Conservation (phyloP, 2,113 vertebrate genomes). For the Boleophthalmus pectinirostris region DNA sequence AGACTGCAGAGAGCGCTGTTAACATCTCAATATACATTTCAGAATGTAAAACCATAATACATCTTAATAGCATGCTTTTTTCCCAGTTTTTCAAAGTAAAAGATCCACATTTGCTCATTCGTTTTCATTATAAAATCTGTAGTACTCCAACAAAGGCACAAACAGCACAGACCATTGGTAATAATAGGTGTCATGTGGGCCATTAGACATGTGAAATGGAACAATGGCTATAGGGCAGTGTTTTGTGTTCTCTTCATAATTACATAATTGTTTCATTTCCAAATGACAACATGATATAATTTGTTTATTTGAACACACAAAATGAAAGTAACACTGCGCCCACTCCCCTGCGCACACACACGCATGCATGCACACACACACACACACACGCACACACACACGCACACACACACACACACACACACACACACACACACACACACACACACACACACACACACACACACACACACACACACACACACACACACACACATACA, state of each 20-base stretch:
- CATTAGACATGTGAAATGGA: slow-evolving; percentile 2
- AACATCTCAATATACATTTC: neutral
- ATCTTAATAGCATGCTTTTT: neutral
- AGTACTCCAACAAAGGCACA: neutral
- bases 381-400: too few relatives aligned
- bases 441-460: neutral
- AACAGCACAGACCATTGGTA: neutral
- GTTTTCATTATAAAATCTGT: neutral
- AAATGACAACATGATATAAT: neutral
- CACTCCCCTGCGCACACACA: neutral
- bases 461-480: neutral
- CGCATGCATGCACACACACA: neutral
- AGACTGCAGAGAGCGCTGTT: too few relatives aligned
- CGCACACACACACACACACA: neutral
- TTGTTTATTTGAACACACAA: neutral
- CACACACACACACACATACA: neutral
- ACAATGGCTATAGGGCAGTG: neutral
- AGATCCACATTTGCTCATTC: neutral
- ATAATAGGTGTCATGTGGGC: neutral
- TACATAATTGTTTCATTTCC: neutral
- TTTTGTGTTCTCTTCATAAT: neutral
- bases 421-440: neutral
- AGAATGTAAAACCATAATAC: neutral
- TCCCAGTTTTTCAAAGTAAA: neutral
- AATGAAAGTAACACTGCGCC: neutral